Percentiles rank a stretch among this genome's conserved stretches.
Evolutionary conservation across 2,113 vertebrate genomes (phyloP).

Genomic region (Ammodytes marinus): DNA sequence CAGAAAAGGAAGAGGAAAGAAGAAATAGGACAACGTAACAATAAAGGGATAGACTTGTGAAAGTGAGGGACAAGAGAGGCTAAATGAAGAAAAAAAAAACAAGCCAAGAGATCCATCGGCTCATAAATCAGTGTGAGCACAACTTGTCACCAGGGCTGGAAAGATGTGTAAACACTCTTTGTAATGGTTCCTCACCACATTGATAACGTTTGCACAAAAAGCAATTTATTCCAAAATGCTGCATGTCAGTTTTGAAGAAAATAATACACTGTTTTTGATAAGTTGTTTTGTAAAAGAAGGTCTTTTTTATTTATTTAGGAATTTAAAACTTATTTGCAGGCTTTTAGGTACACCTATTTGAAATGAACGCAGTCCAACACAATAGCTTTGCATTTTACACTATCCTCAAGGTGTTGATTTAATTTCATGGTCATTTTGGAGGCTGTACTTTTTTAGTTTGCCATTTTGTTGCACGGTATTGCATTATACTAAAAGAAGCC

Average conservation of each 20-base stretch:
- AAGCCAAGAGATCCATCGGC: neutral
- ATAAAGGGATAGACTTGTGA: neutral
- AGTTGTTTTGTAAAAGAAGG: neutral
- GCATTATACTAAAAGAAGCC: neutral
- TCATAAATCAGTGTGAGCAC: neutral
- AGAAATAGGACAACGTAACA: neutral
- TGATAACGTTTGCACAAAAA: neutral
- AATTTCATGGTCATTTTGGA: neutral
- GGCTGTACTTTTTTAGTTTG: neutral
- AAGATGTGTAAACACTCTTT: neutral
- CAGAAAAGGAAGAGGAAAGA: neutral
- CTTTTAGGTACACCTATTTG: neutral
- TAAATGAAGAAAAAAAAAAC: neutral
- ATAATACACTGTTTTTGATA: neutral
- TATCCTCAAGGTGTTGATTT: neutral
- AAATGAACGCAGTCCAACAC: neutral
- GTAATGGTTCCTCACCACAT: neutral
- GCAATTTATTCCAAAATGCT: neutral
- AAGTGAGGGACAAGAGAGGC: constrained; percentile 6
- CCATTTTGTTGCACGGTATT: neutral
- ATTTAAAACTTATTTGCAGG: neutral
- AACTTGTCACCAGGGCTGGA: neutral
- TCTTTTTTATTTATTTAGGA: neutral
- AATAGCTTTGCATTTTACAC: too few species aligned
- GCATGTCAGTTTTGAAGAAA: neutral